Evolutionary conservation across 2,888 invertebrate genomes (phyloP).

Genomic region (Habroteleia sp.): DNA sequence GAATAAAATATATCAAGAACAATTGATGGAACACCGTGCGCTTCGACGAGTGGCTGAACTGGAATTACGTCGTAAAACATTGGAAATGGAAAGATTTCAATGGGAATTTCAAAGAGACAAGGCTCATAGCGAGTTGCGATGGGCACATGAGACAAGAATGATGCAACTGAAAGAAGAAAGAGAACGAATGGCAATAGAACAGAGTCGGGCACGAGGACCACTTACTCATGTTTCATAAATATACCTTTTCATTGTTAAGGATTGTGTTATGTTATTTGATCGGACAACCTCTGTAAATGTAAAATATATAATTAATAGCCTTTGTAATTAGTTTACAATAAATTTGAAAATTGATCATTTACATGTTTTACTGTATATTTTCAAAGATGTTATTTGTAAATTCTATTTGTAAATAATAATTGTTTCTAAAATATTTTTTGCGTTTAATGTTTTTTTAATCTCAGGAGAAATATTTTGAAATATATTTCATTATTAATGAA

Average conservation of each 20-base stretch:
- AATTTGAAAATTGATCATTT: too few species aligned
- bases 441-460: too few species aligned
- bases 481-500: conserved; percentile 11
- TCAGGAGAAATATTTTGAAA: neutral
- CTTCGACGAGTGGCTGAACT: conserved; percentile 71
- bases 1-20: conserved; percentile 72
- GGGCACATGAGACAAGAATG: conserved; percentile 73
- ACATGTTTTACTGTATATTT: too few species aligned
- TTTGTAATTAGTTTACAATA: too few species aligned
- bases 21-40: conserved; percentile 71
- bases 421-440: too few species aligned
- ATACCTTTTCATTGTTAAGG: conserved; percentile 22
- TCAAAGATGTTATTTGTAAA: too few species aligned
- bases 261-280: conserved; percentile 1
- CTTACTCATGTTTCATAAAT: conserved; percentile 40
- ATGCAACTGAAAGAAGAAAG: conserved; percentile 74
- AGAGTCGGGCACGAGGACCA: conserved; percentile 62
- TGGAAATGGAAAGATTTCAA: conserved; percentile 72
- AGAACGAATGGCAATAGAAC: conserved; percentile 70
- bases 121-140: conserved; percentile 70
- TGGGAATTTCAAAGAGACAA: conserved; percentile 74
- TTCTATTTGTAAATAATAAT: too few species aligned
- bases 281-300: neutral
- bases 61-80: conserved; percentile 71
- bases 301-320: too few species aligned